Evolutionary conservation across 2,888 invertebrate genomes (phyloP), one percentile per base, ranked within the genome.

Genomic region (Pocota personata): DNA sequence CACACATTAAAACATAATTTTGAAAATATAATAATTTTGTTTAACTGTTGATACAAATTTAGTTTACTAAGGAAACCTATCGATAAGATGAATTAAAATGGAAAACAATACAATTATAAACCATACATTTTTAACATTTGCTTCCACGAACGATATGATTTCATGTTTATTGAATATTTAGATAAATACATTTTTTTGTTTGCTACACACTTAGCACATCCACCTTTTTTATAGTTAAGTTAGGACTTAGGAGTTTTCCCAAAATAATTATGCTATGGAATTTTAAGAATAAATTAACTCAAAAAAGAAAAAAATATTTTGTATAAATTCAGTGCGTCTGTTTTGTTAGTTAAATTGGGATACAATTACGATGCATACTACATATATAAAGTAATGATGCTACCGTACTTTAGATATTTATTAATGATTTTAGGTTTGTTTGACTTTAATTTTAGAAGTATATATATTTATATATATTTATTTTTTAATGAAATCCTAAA

Each of bases 401-500:
- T 75, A 58, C 71, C 30, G 58, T 55, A 62, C 60, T 58, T 83
- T 58, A 27, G 48, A 52, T 52, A 66, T 52, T 50, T 78, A 69
- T 27, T 58, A 50, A 27, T 60, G 57, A 35, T 43, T 32, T 67
- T 69, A 19, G 16, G 30, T 57, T 40, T 76, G 2, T 78, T 72
- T 75, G 1, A 21, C 27, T 52, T 32, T 8, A 32, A 21, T 12
- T 50, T 35, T 21, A 50, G 30, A 43, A 46, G 46, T 64, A 40
- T 40, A 16, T 57, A 32, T 50, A 30, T 32, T 14, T 21, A 50
- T 50, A 50, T 21, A 50, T 35, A 48, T 30, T 82, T 82, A 88
- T 77, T 87, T 76, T 71, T 71, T 89, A 48, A 86, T 27, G 88
- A 88, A 88, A 86, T 87, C 88, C 87, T 75, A 24, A 57, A 52